Base-by-base conservation (phyloP, 2,888 invertebrate genomes). In the Dendrolimus pini region DNA sequence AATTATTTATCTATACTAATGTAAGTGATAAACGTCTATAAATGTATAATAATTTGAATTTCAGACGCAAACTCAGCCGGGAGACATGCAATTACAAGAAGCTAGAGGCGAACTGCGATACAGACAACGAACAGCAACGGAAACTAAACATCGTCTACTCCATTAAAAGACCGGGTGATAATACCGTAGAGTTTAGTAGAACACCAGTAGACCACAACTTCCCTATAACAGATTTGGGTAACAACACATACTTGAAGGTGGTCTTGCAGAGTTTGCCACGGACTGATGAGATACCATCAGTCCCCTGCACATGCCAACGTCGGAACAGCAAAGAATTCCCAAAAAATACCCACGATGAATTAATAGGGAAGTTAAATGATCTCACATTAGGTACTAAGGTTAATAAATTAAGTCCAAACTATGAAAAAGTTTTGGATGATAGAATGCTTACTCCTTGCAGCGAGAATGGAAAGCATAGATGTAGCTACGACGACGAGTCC, bases 391-490 rank as follows among this genome's bases (percentile, higher is more conserved):
- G 81, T 56, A 78, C 81, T 63, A 74, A 82, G 61, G 67, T 41
- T 42, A 54, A 56, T n/a, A 57, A 42, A 41, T 41, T 53, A 52
- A 57, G 42, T 42, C 53, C 53, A 30, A 62, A 61, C 2, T 72
- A 75, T 14, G 67, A 67, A 41, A 68, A 73, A 14, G 67, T 94
- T 54, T 83, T 95, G 12, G 95, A 95, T 71, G 95, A 95, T 69
- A 86, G 95, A 64, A 93, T 95, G 92, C 92, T 93, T 66, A 93
- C 93, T 0, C 89, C 92, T 0, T 96, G 95, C 81, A 94, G 93
- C 66, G 93, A 94, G 66, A 95, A 93, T 60, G 96, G 95, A 0
- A 95, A 95, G 76, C 96, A 96, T 77, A 94, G 94, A 65, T 96
- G 96, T 80, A 93, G 92, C 58, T 95, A 95, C 72, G 93, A 94